These are phyloP conservation scores for Perccottus glenii DNA, from an alignment of 2,113 vertebrate species.

Conservation along the genomic window DNA sequence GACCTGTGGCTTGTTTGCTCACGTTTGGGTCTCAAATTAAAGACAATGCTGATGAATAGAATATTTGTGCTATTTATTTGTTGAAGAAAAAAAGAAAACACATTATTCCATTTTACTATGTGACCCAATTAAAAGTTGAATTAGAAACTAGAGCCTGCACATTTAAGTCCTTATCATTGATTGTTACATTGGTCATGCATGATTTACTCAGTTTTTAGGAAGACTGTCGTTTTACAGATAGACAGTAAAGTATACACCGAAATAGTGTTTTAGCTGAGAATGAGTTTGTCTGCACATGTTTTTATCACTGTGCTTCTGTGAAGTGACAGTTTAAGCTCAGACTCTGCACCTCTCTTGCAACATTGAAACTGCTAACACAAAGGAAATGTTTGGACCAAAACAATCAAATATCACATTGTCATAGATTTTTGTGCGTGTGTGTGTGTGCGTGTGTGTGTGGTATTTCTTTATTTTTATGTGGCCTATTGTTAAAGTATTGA, in stretches of 20 bases:
- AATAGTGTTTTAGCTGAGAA: neutral
- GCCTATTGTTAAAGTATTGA: too few species aligned
- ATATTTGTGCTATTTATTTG: neutral
- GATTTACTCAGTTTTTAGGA: too few species aligned
- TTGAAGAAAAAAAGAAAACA: too few species aligned
- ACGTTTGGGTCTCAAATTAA: slow-evolving; percentile 3
- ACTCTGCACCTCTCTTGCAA: slow-evolving; percentile 14
- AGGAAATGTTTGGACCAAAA: slow-evolving; percentile 21
- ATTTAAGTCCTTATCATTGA: too few species aligned
- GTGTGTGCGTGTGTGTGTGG: too few species aligned
- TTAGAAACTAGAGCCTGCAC: too few species aligned
- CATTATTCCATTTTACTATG: too few species aligned
- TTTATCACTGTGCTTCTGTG: neutral
- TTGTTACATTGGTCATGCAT: too few species aligned
- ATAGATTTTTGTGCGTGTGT: too few species aligned
- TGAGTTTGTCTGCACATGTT: neutral
- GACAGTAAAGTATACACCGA: neutral
- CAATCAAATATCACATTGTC: slow-evolving; percentile 26
- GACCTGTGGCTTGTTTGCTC: neutral
- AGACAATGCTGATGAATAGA: neutral
- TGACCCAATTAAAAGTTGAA: too few species aligned
- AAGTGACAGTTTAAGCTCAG: neutral
- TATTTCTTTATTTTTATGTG: too few species aligned
- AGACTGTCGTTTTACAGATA: too few species aligned
- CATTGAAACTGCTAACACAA: slow-evolving; percentile 5